A percentile compares a stretch with the other conserved stretches of the same genome.
phyloP scores from a whole-genome alignment of 2,888 invertebrate species.

The Amblyteles armatorius region DNA sequence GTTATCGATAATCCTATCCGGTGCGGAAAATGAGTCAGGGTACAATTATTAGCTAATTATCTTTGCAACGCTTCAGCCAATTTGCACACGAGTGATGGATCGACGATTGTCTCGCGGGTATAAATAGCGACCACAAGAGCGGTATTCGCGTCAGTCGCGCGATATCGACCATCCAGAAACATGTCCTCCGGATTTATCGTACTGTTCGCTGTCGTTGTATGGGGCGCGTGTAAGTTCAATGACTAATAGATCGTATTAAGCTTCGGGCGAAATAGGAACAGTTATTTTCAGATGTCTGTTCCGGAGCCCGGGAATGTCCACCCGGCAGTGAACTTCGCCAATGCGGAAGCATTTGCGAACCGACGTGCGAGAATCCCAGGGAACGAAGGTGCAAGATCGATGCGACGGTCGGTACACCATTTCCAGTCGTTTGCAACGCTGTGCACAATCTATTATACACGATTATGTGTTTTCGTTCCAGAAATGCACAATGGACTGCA shows the following conservation, averaged over 20 bases:
- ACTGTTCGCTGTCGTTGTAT: background rate
- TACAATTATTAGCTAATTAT: background rate
- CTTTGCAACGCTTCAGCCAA: background rate
- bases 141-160: background rate
- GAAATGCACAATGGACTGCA: constrained; percentile 39
- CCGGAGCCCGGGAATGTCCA: constrained; percentile 18
- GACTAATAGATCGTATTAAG: background rate
- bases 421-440: background rate
- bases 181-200: background rate
- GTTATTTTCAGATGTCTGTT: constrained; percentile 11
- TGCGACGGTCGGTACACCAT: constrained; percentile 20
- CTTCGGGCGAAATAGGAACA: background rate
- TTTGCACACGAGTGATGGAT: background rate
- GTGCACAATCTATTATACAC: background rate
- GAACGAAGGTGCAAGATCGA: constrained; percentile 39
- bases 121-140: background rate
- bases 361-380: constrained; percentile 31
- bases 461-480: constrained; percentile 20
- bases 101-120: background rate
- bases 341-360: constrained; percentile 38
- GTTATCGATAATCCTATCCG: background rate
- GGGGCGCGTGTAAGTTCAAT: background rate
- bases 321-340: constrained; percentile 22
- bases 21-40: background rate
- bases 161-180: background rate